Percentiles rank a stretch among this genome's conserved stretches.
Conservation (phyloP, 1,140 invertebrate genomes). For the Euura lappo region DNA sequence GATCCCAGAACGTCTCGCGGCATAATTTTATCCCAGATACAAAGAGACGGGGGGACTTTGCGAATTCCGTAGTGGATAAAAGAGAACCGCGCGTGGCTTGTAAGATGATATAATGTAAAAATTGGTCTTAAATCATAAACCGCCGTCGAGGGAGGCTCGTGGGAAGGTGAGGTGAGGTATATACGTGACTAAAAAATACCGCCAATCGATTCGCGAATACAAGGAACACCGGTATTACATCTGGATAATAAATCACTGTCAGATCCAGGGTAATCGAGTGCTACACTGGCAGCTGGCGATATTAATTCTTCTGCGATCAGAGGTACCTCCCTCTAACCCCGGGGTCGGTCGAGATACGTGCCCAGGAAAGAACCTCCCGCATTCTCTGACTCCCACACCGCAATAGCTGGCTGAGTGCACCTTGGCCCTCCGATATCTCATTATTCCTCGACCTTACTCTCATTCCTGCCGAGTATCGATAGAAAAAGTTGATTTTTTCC, state of each 20-base stretch:
- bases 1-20: no score
- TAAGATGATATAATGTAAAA: no score
- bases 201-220: conserved; percentile 34
- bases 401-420: conserved; percentile 35
- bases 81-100: no score
- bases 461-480: neutral
- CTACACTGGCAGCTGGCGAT: conserved; percentile 33
- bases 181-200: conserved; percentile 15
- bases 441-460: neutral
- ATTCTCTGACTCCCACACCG: no score
- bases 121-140: no score
- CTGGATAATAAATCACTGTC: conserved; percentile 46
- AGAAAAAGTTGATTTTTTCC: neutral
- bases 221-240: conserved; percentile 32
- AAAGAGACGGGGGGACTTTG: no score
- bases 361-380: conserved; percentile 29
- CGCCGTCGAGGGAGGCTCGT: no score
- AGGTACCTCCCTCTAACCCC: conserved; percentile 2
- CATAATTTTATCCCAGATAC: no score
- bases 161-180: neutral
- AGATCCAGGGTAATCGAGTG: conserved; percentile 44
- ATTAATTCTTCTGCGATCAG: conserved; percentile 38
- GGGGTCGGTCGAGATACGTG: conserved; percentile 18
- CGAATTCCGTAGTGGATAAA: no score
- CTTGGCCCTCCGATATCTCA: conserved; percentile 22